Evolutionary conservation across 2,888 invertebrate genomes (phyloP).

Genomic region (Leptothorax acervorum): DNA sequence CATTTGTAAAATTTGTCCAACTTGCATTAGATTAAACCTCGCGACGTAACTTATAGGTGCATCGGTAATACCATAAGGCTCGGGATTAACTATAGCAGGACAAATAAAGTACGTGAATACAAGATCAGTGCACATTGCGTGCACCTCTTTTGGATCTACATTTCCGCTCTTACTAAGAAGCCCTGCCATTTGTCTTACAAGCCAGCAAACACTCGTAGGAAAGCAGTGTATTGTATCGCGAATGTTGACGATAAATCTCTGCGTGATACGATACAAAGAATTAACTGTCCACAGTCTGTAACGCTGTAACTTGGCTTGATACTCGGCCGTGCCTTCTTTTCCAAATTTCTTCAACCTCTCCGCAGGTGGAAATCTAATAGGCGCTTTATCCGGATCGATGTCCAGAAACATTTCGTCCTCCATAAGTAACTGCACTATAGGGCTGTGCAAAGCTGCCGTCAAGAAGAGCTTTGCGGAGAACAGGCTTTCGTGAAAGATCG

Average conservation of each 20-base stretch:
- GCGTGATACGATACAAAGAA: constrained; percentile 92
- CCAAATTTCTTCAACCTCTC: constrained; percentile 91
- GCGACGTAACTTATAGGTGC: constrained; percentile 96
- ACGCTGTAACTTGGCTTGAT: constrained; percentile 90
- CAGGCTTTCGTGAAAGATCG: constrained; percentile 95
- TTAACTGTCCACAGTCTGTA: constrained; percentile 93
- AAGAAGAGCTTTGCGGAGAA: constrained; percentile 97
- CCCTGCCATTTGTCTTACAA: constrained; percentile 94
- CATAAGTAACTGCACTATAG: constrained; percentile 95
- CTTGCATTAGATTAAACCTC: constrained; percentile 95
- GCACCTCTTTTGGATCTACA: constrained; percentile 87
- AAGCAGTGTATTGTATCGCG: constrained; percentile 95
- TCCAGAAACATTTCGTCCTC: constrained; percentile 97
- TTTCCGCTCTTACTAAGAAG: constrained; percentile 88
- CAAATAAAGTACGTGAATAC: constrained; percentile 98
- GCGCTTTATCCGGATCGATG: constrained; percentile 95
- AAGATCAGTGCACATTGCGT: constrained; percentile 95
- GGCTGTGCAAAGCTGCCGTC: constrained; percentile 95
- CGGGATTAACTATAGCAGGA: constrained; percentile 98
- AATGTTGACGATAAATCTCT: constrained; percentile 93
- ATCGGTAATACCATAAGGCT: constrained; percentile 97
- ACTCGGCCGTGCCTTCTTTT: constrained; percentile 90
- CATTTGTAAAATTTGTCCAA: constrained; percentile 97
- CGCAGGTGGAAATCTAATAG: constrained; percentile 88
- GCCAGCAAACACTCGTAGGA: constrained; percentile 95